These are phyloP conservation scores for Drosophila ezoana DNA, from an alignment of 2,888 invertebrate species.

Conservation along the genomic window DNA sequence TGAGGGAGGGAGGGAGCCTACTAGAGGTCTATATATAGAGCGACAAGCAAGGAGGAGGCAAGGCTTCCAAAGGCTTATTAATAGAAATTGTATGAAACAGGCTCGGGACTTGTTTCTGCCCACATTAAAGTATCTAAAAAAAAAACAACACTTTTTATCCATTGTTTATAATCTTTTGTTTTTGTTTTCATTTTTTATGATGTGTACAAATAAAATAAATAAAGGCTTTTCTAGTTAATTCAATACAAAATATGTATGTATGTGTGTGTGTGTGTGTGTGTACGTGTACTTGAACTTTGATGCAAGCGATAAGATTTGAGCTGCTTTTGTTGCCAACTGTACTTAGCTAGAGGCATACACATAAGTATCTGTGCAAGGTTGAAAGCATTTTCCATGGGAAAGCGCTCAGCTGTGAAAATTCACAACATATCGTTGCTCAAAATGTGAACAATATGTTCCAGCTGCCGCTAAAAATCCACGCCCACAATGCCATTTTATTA, in stretches of 20 bases:
- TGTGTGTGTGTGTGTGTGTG: neutral
- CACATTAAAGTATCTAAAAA: neutral
- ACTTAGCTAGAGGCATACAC: constrained; percentile 7
- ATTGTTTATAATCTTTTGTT: constrained; percentile 44
- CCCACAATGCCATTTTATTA: constrained; percentile 2
- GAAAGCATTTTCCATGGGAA: constrained; percentile 1
- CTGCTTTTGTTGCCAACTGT: constrained; percentile 47
- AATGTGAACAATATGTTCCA: constrained; percentile 2
- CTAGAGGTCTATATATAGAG: constrained; percentile 26
- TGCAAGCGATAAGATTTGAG: constrained; percentile 41
- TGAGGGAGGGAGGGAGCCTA: neutral
- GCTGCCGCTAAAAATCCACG: neutral
- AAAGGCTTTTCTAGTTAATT: constrained; percentile 14
- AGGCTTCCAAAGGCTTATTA: constrained; percentile 6
- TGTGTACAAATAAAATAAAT: constrained; percentile 31
- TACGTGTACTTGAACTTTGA: constrained; percentile 40
- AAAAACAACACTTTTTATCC: constrained; percentile 26
- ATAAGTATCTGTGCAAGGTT: neutral
- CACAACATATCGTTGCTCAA: constrained; percentile 12
- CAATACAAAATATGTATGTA: constrained; percentile 23
- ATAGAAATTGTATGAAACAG: constrained; percentile 17
- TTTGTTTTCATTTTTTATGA: constrained; percentile 25
- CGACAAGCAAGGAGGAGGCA: neutral
- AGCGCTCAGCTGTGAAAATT: neutral
- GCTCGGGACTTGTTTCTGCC: constrained; percentile 3